Base-by-base conservation (phyloP, 2,888 invertebrate genomes). In the Epinotia demarniana region DNA sequence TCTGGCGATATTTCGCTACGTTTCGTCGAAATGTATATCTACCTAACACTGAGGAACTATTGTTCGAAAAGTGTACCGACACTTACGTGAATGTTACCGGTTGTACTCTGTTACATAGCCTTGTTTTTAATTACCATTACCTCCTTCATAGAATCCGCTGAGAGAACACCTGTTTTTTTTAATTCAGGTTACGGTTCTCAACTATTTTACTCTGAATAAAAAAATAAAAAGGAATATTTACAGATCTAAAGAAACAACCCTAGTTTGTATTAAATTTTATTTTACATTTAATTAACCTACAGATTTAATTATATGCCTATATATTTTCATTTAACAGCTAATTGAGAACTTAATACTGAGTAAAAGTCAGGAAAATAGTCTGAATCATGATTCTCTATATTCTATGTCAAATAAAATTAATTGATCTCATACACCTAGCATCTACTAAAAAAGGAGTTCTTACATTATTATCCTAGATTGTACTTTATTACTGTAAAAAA, bases 281-380 rank as follows among this genome's bases (percentile, higher is more conserved):
- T 93, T 86, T 90, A 90, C 89, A 91, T 90, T 85, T 84, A 77
- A 82, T 84, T 87, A 88, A 81, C 92, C 91, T 92, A 92, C 78
- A 86, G 87, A 85, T 89, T 86, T 88, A 80, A 86, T 84, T 85
- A 84, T 90, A 92, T 84, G 77, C 91, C 90, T 92, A 91, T 77
- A 69, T 79, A 78, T 80, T 84, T 83, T 82, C 82, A 85, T 82
- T 82, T 87, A 89, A 90, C 88, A 90, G 81, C 87, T 91, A 92
- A 90, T 91, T 92, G 89, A 91, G 89, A 92, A 92, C 91, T 92
- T 92, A 94, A 93, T 93, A 94, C 93, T 93, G 93, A 89, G 87
- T 88, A 83, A 89, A 75, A 87, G 88, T 90, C 87, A 88, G 83
- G 86, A 87, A 89, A 86, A 85, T 84, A 80, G 82, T 84, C 86